Evolutionary conservation across 2,888 invertebrate genomes (phyloP).

Genomic region (Seira musarum): DNA sequence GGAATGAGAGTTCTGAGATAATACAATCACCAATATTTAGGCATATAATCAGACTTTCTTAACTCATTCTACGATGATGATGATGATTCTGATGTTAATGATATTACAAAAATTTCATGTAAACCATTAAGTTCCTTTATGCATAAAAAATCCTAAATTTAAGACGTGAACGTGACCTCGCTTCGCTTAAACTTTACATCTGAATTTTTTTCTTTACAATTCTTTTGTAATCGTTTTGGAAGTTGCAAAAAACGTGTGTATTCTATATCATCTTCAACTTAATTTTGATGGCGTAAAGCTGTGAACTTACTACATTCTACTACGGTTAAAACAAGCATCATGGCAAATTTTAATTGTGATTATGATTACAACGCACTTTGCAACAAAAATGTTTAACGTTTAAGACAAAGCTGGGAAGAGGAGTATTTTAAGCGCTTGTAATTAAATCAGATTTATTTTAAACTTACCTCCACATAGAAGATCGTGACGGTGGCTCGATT

Average conservation of each 20-base stretch:
- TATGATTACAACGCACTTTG: too few species aligned
- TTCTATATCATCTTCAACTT: too few species aligned
- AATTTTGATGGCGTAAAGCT: too few species aligned
- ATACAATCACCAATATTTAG: neutral
- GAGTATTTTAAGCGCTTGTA: neutral
- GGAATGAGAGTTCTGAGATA: neutral
- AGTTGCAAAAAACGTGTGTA: neutral
- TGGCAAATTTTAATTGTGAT: too few species aligned
- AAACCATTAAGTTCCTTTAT: conserved; percentile 3
- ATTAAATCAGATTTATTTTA: neutral
- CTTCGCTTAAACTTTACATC: neutral
- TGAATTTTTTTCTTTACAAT: neutral
- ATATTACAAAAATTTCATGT: conserved; percentile 12
- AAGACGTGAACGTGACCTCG: conserved; percentile 10
- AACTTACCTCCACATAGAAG: conserved; percentile 84
- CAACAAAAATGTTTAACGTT: too few species aligned
- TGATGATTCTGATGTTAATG: conserved; percentile 2
- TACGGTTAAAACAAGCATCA: too few species aligned
- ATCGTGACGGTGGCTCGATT: conserved; percentile 89
- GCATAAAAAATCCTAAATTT: neutral
- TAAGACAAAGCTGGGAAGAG: too few species aligned
- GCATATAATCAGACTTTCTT: neutral
- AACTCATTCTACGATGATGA: neutral
- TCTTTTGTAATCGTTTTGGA: neutral
- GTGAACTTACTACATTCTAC: too few species aligned